A percentile compares a stretch with the other conserved stretches of the same genome.
Evolutionary conservation across 2,888 invertebrate species (phyloP).

Genomic region (Heteromurus nitidus): DNA sequence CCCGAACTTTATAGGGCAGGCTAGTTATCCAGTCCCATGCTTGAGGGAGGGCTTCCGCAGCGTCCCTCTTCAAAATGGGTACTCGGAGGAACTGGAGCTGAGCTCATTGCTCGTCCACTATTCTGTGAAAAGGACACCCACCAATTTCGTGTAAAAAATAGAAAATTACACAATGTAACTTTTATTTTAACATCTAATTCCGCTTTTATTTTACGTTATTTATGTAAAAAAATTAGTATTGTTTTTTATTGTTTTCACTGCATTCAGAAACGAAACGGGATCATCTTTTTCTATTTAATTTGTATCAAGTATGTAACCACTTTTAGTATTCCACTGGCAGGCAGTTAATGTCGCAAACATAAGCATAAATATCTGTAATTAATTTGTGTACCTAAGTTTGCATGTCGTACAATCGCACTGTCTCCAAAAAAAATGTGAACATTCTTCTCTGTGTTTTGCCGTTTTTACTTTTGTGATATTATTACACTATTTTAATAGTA

Average conservation of each 20-base stretch:
- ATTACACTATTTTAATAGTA: too few species aligned
- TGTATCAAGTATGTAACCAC: not conserved
- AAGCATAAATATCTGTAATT: too few species aligned
- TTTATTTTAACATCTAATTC: not conserved
- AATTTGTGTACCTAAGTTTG: too few species aligned
- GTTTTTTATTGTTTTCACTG: not conserved
- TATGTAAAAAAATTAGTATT: not conserved
- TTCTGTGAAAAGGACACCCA: slow-evolving; percentile 79
- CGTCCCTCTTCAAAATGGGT: slow-evolving; percentile 91
- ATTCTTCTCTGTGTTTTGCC: too few species aligned
- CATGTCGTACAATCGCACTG: too few species aligned
- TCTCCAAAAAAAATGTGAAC: too few species aligned
- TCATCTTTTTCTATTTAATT: not conserved
- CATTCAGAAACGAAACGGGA: not conserved
- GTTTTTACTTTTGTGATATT: too few species aligned
- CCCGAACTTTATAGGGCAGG: slow-evolving; percentile 96
- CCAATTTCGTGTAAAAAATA: slow-evolving; percentile 48
- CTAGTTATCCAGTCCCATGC: slow-evolving; percentile 89
- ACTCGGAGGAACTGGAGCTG: slow-evolving; percentile 93
- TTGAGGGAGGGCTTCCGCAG: slow-evolving; percentile 92
- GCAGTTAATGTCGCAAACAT: too few species aligned
- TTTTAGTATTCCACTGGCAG: not conserved
- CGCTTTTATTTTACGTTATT: not conserved
- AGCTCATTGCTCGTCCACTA: slow-evolving; percentile 91
- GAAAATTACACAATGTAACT: not conserved